A percentile compares a stretch with the other conserved stretches of the same genome.
Evolutionary conservation across 37 sponge, comb jelly and placozoan genomes (phyloP).

Genomic region (Diacarnus erythraeanus): DNA sequence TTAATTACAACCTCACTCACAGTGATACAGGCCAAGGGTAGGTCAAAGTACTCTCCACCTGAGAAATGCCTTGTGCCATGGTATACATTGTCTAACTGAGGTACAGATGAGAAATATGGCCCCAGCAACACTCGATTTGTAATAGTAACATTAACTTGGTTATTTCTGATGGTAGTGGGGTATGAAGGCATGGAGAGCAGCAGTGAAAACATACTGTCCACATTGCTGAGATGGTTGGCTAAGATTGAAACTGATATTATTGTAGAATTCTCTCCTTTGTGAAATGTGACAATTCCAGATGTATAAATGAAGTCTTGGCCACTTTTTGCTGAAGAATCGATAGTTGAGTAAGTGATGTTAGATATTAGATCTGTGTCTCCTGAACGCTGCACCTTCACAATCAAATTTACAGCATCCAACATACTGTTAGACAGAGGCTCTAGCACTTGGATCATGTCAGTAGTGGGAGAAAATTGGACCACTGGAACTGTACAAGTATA

Average conservation of each 20-base stretch:
- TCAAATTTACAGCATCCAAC: slow-evolving; percentile 8
- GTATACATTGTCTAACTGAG: slow-evolving; percentile 19
- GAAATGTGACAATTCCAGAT: background rate
- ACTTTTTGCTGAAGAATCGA: slow-evolving; percentile 6
- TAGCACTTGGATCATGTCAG: background rate
- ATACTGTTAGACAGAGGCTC: slow-evolving; percentile 59
- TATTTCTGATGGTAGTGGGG: background rate
- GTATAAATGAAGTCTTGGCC: slow-evolving; percentile 17
- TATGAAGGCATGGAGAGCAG: background rate
- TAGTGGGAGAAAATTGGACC: background rate
- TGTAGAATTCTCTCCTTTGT: background rate
- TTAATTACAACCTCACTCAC: slow-evolving; percentile 27
- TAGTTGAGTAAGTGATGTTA: slow-evolving; percentile 17
- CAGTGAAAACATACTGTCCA: slow-evolving; percentile 1
- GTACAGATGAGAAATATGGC: slow-evolving; percentile 43
- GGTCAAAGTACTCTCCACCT: slow-evolving; percentile 4
- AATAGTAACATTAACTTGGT: slow-evolving; percentile 9
- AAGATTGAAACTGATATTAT: slow-evolving; percentile 4
- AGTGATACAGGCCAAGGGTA: slow-evolving; percentile 49
- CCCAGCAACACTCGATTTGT: slow-evolving; percentile 14
- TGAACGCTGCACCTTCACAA: slow-evolving; percentile 2
- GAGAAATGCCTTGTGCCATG: background rate
- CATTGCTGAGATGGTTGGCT: slow-evolving; percentile 21
- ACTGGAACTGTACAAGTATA: slow-evolving; percentile 10
- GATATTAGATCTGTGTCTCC: slow-evolving; percentile 22